Base-by-base conservation (phyloP, 2,113 vertebrate genomes). In the Aplodontia rufa region DNA sequence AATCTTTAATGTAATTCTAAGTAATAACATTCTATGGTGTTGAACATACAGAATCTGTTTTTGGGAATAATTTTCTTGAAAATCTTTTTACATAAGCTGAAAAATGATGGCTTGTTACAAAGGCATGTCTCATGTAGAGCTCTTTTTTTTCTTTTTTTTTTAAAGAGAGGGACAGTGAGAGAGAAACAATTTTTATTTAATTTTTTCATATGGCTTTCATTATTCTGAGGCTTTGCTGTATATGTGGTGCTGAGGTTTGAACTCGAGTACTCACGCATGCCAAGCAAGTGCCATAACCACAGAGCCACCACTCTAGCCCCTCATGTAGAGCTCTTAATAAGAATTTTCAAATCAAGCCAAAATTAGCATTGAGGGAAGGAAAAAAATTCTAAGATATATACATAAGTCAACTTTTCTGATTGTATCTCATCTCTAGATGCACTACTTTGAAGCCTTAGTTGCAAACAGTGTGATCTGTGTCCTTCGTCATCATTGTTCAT, bases 1-100 rank as follows among this genome's bases (percentile, higher is more conserved):
- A 10, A 74, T 47, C 9, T 55, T 78, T 83, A 68, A 85, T 47
- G n/a, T 55, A 83, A 74, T 84, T 95, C 79, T 91, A 88, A 88
- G 42, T 60, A 32, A 55, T 79, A 85, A 55, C 22, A 74, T 72
- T 80, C 11, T 45, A 30, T 71, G 58, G 89, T 93, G 26, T 28
- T 42, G 22, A 72, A 42, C 5, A 47, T 80, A 72, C 10, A 60
- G 28, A 95, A 53, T 71, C 16, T 74, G 24, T 78, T 66, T 66
- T 82, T n/a, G 6, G 53, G 32, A 72, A 58, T 42, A 17, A 5
- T 49, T 87, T 95, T 58, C 45, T 80, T 74, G 49, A 81, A 58
- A 62, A 58, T 83, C 30, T 64, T 92, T 85, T 62, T 86, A 69
- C 10, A 35, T 53, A 76, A 81, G 58, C 26, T 42, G 49, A 69